These are phyloP conservation scores for Pararge aegeria DNA, from an alignment of 1,140 invertebrate species.

Conservation along the genomic window DNA sequence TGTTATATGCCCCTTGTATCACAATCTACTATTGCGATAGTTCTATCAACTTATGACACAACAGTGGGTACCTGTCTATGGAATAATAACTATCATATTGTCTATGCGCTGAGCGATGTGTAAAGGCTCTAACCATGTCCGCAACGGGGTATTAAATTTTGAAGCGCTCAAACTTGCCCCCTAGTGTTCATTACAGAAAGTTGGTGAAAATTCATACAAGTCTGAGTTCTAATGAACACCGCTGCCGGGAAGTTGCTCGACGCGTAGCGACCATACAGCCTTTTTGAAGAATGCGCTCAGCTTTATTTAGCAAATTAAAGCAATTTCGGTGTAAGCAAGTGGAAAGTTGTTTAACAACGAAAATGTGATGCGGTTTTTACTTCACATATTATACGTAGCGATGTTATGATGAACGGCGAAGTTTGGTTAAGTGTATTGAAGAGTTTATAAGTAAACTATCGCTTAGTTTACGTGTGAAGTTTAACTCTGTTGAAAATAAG, in stretches of 20 bases:
- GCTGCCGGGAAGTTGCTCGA: constrained; percentile 58
- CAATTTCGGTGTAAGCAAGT: constrained; percentile 30
- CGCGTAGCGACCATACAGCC: constrained; percentile 42
- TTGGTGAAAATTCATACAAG: constrained; percentile 75
- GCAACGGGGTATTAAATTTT: constrained; percentile 69
- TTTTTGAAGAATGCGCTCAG: constrained; percentile 44
- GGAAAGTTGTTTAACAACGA: constrained; percentile 14
- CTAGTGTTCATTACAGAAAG: constrained; percentile 77
- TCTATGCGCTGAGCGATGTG: too few species aligned
- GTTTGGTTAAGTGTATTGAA: not conserved
- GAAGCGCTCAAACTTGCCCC: constrained; percentile 71
- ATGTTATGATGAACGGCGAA: not conserved
- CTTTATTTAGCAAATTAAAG: constrained; percentile 39
- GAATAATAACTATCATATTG: too few species aligned
- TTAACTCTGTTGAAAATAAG: not conserved
- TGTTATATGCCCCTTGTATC: too few species aligned
- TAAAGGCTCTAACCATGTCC: constrained; percentile 32
- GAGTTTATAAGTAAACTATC: not conserved
- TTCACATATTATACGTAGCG: not conserved
- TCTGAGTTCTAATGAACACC: constrained; percentile 77
- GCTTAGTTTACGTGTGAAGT: not conserved
- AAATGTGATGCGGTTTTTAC: constrained; percentile 11
- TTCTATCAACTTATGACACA: too few species aligned
- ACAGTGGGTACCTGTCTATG: too few species aligned
- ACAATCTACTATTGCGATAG: too few species aligned